phyloP scores from a whole-genome alignment of 2,888 invertebrate species.

The Bhutanitis thaidina region DNA sequence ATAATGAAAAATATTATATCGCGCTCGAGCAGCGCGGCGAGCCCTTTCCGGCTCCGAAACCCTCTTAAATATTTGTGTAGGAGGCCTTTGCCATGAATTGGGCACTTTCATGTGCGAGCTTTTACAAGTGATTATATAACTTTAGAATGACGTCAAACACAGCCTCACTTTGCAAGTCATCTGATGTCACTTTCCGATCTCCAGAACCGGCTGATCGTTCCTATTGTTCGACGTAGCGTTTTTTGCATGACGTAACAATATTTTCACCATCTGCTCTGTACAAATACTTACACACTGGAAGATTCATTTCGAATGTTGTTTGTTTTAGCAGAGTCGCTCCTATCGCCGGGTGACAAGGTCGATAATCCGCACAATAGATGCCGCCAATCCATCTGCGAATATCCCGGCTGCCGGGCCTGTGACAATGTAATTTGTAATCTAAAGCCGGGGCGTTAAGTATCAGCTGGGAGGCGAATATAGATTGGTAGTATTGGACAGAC shows the following conservation, averaged over 20 bases:
- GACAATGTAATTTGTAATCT: conserved; percentile 16
- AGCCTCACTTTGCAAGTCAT: neutral
- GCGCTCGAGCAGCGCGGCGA: no score
- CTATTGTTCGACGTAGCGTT: conserved; percentile 1
- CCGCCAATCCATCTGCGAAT: conserved; percentile 23
- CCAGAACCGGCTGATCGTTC: neutral
- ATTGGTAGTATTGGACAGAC: conserved; percentile 14
- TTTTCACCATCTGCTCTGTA: conserved; percentile 13
- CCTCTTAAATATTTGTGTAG: no score
- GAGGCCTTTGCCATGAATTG: no score
- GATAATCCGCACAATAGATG: conserved; percentile 19
- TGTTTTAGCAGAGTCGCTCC: conserved; percentile 2
- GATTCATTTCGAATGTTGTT: conserved; percentile 8
- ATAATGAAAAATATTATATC: no score
- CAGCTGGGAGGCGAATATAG: neutral
- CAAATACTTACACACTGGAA: conserved; percentile 7
- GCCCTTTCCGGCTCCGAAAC: no score
- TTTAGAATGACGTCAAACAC: no score
- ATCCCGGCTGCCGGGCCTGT: conserved; percentile 23
- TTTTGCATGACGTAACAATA: conserved; percentile 12
- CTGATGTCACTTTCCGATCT: neutral
- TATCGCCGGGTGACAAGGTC: conserved; percentile 6
- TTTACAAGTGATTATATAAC: no score
- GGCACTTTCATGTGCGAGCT: no score
- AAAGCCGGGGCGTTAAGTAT: conserved; percentile 7